Evolutionary conservation across 37 sponge, comb jelly and placozoan species (phyloP), one percentile per base, ranked within the genome.

Genomic region (Halisarca cf. caerulea): DNA sequence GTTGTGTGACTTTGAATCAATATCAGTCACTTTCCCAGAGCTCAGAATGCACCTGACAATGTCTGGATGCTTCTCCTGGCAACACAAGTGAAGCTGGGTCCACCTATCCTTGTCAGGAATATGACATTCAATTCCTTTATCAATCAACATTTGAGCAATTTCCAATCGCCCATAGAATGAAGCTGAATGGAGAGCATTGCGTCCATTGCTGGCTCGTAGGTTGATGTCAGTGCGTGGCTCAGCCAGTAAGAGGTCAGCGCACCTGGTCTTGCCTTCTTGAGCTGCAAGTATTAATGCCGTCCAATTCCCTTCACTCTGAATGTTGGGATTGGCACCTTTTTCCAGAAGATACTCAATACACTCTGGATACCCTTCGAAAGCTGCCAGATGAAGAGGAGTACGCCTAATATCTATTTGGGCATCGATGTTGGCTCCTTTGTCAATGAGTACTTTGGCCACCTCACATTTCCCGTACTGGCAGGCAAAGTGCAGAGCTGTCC

Each of bases 401-500:
- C 95, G 78, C 0, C 92, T 88, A 27, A 91, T 91, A 39, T 89
- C 89, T 18, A 93, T 90, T 59, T 78, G 81, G 55, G 83, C 86
- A 33, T 94, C 72, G 39, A 91, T 58, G 34, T 59, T 58, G 5
- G 91, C 86, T 44, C 86, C 91, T 32, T 85, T 66, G 14, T 79
- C 80, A 21, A 94, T 35, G 34, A 90, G 89, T 27, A 57, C 40
- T 69, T 74, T 82, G 44, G 89, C 82, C 6, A 91, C 85, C 20
- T 79, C 51, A 1, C 41, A 32, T 39, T 90, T 66, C 39, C 91
- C 91, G 36, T 94, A 91, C 82, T 94, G 94, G 64, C 89, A 86
- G 62, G 94, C 86, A 84, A 88, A 91, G 62, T 94, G 94, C 17
- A 94, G 91, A 20, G 94, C 87, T 35, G 94, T 80, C 91, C 91